Percentiles rank a stretch among this genome's conserved stretches.
phyloP scores from a whole-genome alignment of 2,113 vertebrate genomes.

The Prolemur simus region DNA sequence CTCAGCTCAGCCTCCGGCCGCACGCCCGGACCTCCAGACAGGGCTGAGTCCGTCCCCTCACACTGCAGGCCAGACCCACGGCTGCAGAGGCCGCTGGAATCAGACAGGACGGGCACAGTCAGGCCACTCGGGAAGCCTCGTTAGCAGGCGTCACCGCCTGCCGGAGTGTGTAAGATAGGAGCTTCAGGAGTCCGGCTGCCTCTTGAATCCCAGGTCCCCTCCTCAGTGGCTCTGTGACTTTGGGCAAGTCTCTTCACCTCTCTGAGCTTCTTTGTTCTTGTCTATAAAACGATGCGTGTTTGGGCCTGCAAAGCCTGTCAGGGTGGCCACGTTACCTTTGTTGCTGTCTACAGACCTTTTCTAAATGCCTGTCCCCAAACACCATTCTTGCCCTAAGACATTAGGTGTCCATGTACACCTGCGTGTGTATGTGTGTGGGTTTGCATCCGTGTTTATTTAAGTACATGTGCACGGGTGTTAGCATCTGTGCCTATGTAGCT shows the following conservation, averaged over 20 bases:
- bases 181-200: neutral
- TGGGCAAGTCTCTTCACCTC: neutral
- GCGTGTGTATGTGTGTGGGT: neutral
- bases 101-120: neutral
- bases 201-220: neutral
- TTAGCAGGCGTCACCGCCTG: neutral
- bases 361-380: neutral
- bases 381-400: neutral
- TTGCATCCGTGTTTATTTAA: neutral
- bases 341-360: neutral
- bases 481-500: neutral
- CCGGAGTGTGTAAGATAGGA: neutral
- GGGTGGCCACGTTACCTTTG: neutral
- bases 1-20: neutral
- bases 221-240: neutral
- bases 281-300: neutral
- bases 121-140: neutral
- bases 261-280: neutral
- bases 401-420: accelerated
- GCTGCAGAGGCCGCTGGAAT: neutral
- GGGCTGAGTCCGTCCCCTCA: accelerated
- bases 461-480: neutral
- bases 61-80: no score
- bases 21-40: neutral
- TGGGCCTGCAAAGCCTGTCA: no score